Evolutionary conservation across 1,140 invertebrate genomes (phyloP).

Genomic region (Brevipalpus yothersi): DNA sequence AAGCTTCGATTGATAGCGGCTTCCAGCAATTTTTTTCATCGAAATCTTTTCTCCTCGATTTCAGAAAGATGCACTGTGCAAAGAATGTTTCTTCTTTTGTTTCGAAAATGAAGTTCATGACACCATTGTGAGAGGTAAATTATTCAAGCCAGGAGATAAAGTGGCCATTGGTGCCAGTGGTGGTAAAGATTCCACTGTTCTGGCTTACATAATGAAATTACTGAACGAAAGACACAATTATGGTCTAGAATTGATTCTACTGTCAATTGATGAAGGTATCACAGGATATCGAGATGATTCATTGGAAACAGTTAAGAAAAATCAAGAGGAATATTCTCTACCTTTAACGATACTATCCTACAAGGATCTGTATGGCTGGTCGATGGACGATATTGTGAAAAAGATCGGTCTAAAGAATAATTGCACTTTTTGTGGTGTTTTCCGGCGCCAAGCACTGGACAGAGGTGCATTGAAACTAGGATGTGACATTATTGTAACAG

Average conservation of each 20-base stretch:
- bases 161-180: slow-evolving; percentile 91
- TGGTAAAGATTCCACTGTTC: slow-evolving; percentile 96
- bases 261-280: slow-evolving; percentile 97
- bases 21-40: too few relatives aligned
- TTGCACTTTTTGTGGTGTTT: slow-evolving; percentile 96
- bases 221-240: slow-evolving; percentile 80
- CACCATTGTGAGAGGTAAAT: slow-evolving; percentile 56
- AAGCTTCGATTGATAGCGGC: slow-evolving; percentile 1
- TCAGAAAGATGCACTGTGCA: slow-evolving; percentile 61
- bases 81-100: slow-evolving; percentile 75
- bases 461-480: slow-evolving; percentile 59
- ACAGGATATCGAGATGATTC: slow-evolving; percentile 80
- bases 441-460: slow-evolving; percentile 82
- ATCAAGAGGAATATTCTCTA: slow-evolving; percentile 73
- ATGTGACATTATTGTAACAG: slow-evolving; percentile 79
- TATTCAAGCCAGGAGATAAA: slow-evolving; percentile 62
- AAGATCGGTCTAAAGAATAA: slow-evolving; percentile 90
- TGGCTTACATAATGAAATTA: slow-evolving; percentile 69
- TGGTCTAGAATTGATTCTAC: slow-evolving; percentile 60
- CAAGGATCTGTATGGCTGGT: slow-evolving; percentile 97
- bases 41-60: neutral
- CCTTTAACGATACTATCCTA: slow-evolving; percentile 90
- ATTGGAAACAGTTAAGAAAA: slow-evolving; percentile 83
- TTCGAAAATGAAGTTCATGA: slow-evolving; percentile 93
- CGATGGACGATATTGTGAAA: slow-evolving; percentile 94